These are phyloP conservation scores for Diuraphis noxia DNA, from an alignment of 1,140 invertebrate species.

Conservation along the genomic window DNA sequence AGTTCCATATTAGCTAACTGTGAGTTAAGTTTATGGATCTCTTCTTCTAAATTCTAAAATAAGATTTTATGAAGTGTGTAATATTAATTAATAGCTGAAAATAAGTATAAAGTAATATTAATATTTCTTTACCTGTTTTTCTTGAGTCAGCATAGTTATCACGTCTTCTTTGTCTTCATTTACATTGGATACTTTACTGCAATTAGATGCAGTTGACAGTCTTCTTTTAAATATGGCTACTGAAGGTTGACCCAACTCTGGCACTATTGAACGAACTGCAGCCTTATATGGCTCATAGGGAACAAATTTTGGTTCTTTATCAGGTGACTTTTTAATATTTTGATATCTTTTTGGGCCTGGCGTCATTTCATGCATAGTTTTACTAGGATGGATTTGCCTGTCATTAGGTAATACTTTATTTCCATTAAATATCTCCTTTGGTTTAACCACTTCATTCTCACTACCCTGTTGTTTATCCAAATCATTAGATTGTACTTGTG, in stretches of 20 bases:
- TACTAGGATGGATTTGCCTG: background rate
- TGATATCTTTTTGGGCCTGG: slow-evolving; percentile 42
- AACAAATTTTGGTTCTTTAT: slow-evolving; percentile 80
- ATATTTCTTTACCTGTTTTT: slow-evolving; percentile 39
- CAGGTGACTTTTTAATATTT: slow-evolving; percentile 62
- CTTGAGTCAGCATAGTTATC: slow-evolving; percentile 16
- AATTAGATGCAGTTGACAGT: slow-evolving; percentile 57
- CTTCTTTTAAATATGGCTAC: slow-evolving; percentile 60
- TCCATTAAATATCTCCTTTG: background rate
- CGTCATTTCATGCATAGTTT: slow-evolving; percentile 25
- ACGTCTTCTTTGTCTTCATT: slow-evolving; percentile 72
- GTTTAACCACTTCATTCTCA: background rate
- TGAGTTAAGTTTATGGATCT: slow-evolving; percentile 66
- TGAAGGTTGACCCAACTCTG: slow-evolving; percentile 57
- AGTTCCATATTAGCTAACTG: slow-evolving; percentile 70
- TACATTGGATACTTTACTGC: slow-evolving; percentile 59
- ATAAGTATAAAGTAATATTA: background rate
- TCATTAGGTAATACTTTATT: background rate
- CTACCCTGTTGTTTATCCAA: background rate
- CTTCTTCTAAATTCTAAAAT: slow-evolving; percentile 60
- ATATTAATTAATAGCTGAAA: background rate
- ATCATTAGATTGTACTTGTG: background rate
- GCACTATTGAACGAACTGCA: slow-evolving; percentile 77
- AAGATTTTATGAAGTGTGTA: background rate
- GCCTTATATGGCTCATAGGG: slow-evolving; percentile 87